A percentile compares a stretch with the other conserved stretches of the same genome.
phyloP scores from a whole-genome alignment of 1,140 invertebrate species.

The Aphaenogaster floridana region DNA sequence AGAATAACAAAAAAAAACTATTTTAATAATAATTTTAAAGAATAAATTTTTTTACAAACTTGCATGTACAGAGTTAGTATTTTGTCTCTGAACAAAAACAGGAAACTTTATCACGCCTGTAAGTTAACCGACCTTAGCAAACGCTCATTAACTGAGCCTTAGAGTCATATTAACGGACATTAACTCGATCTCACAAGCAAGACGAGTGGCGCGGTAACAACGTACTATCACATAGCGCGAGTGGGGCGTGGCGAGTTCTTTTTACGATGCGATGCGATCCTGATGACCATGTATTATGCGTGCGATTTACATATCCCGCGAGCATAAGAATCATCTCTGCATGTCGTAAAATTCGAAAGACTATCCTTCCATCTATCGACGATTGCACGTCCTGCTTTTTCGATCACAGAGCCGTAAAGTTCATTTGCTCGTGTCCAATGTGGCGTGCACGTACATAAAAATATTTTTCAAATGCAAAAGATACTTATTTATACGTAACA shows the following conservation, averaged over 20 bases:
- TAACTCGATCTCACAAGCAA: conserved; percentile 36
- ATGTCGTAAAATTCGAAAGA: conserved; percentile 22
- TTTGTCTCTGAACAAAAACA: background rate
- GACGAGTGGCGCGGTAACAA: conserved; percentile 18
- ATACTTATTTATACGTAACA: background rate
- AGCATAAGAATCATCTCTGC: conserved; percentile 15
- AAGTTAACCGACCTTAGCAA: conserved; percentile 19
- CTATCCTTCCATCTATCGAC: background rate
- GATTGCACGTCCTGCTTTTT: background rate
- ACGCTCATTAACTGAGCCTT: conserved; percentile 15
- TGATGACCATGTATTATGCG: conserved; percentile 30
- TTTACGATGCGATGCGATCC: conserved; percentile 25
- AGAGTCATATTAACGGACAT: conserved; percentile 30
- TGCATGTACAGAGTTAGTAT: background rate
- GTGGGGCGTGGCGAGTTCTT: conserved; percentile 35
- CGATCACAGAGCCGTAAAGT: background rate
- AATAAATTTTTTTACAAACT: background rate
- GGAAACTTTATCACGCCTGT: background rate
- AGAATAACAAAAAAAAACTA: background rate
- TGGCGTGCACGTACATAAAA: background rate
- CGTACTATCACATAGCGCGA: conserved; percentile 13
- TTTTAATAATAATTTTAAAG: background rate
- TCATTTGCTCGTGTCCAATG: background rate
- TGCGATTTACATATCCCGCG: conserved; percentile 38
- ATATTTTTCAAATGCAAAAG: background rate